Base-by-base conservation (phyloP, 2,888 invertebrate species). In the Tigriopus californicus region DNA sequence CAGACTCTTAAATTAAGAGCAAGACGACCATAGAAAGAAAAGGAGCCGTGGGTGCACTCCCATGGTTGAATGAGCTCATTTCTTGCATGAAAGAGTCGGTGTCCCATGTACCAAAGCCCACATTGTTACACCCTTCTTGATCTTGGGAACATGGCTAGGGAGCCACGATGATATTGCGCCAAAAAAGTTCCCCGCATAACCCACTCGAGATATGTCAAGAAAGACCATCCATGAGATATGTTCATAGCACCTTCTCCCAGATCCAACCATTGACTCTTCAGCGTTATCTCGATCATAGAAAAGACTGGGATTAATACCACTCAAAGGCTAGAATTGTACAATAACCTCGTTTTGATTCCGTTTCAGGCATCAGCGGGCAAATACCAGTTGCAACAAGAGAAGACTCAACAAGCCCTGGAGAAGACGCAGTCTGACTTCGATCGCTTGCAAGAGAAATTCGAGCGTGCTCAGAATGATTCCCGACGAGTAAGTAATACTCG, bases 371-470 rank as follows among this genome's bases (percentile, higher is more conserved):
- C 87, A 54, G 79, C 90, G 61, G 88, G 88, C 69, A 91, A 90
- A 73, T 83, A 88, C 62, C 90, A 91, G 72, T 75, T 87, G 61
- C 88, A 88, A 69, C 87, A 88, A 69, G 91, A 91, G 73, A 91
- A 91, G 72, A 75, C 89, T 58, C 90, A 91, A 72, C 85, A 85
- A 64, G 76, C 84, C 12, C 75, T 90, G 65, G 91, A 91, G 73
- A 83, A 87, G 68, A 85, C 88, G 20, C 90, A 91, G 71, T 85
- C 84, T 59, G 90, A 90, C 70, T 81, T 85, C 58, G 90, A 91
- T 71, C 85, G 89, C 68, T 74, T 89, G 59, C 89, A 89, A 71
- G 90, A 90, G 70, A 83, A 82, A 67, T 73, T 87, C 63, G 90
- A 90, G 71, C 87, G 89, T 72, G 76, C 83, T 52, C 79, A 81